phyloP scores from a whole-genome alignment of 2,113 vertebrate species.

The Rhinogobius similis region DNA sequence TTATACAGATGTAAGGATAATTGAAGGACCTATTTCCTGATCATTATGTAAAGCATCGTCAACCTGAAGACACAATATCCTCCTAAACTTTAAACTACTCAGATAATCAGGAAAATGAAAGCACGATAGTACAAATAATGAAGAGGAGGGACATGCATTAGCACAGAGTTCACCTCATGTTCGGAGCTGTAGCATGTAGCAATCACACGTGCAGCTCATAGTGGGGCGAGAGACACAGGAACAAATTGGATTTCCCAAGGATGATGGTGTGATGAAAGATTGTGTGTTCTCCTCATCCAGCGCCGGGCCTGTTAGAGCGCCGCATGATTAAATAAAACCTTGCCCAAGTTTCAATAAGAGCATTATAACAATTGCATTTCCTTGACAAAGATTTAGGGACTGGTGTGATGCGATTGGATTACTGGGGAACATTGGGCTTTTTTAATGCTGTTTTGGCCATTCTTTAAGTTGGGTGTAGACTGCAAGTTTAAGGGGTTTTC shows the following conservation, averaged over 20 bases:
- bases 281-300: constrained; percentile 83
- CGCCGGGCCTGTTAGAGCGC: constrained; percentile 77
- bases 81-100: constrained; percentile 37
- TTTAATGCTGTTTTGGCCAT: constrained; percentile 77
- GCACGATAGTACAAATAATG: constrained; percentile 39
- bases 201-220: constrained; percentile 55
- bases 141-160: constrained; percentile 43
- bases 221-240: constrained; percentile 56
- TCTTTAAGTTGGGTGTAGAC: constrained; percentile 74
- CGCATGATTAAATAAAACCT: constrained; percentile 81
- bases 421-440: constrained; percentile 79
- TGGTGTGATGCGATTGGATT: constrained; percentile 84
- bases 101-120: constrained; percentile 52
- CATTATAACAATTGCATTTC: constrained; percentile 84
- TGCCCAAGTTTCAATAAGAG: constrained; percentile 84
- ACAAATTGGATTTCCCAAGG: constrained; percentile 76
- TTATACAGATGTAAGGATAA: background rate
- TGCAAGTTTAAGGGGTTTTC: constrained; percentile 70
- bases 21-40: background rate
- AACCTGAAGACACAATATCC: constrained; percentile 4
- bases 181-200: constrained; percentile 41
- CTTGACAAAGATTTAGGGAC: constrained; percentile 86
- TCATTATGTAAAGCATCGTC: background rate
- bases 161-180: constrained; percentile 46
- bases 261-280: constrained; percentile 84